Conservation (phyloP, 2,888 invertebrate species). For the Eubasilissa splendida region DNA sequence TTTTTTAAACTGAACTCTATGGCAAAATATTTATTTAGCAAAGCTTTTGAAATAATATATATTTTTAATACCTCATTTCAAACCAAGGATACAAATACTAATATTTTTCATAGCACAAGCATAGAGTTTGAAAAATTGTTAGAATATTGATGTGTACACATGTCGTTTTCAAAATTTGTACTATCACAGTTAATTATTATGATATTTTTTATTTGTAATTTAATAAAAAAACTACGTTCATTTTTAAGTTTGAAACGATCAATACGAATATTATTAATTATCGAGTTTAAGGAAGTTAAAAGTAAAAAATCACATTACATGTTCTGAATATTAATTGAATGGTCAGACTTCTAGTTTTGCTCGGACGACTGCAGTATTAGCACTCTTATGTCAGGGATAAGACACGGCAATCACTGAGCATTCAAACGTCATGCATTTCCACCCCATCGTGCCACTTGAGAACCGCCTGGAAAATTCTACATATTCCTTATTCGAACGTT, state of each 20-base stretch:
- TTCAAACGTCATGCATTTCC: conserved; percentile 45
- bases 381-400: conserved; percentile 42
- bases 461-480: conserved; percentile 17
- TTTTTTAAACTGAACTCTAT: no score
- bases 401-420: conserved; percentile 53
- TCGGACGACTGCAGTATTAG: conserved; percentile 21
- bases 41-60: no score
- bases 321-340: neutral
- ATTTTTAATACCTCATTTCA: no score
- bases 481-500: conserved; percentile 12
- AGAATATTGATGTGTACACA: no score
- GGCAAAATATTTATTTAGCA: no score
- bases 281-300: neutral
- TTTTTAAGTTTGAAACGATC: no score
- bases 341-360: neutral
- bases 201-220: neutral
- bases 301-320: neutral
- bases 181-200: no score
- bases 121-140: no score
- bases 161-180: no score
- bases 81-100: no score
- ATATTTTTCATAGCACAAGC: no score
- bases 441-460: conserved; percentile 27
- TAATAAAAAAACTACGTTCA: no score
- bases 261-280: neutral